Conservation (phyloP, 2,113 vertebrate species). For the Bambusicola thoracicus region DNA sequence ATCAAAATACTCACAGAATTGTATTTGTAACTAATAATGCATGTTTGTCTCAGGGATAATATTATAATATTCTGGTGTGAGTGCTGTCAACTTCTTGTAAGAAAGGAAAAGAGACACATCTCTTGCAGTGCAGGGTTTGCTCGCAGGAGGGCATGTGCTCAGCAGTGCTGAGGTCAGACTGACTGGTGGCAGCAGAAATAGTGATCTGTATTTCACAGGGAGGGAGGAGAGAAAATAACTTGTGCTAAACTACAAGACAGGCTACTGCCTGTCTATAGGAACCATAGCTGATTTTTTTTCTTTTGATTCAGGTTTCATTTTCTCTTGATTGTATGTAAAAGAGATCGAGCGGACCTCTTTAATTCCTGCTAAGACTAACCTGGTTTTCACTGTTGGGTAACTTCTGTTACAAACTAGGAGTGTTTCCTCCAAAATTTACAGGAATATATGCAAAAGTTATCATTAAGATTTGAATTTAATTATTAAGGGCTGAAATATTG, state of each 20-base stretch:
- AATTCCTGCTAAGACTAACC: not conserved
- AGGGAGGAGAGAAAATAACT: not conserved
- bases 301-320: not conserved
- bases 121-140: not conserved
- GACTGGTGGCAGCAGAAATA: not conserved
- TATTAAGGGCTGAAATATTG: not conserved
- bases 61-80: not conserved
- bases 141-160: not conserved
- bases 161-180: not conserved
- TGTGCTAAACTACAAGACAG: not conserved
- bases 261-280: not conserved
- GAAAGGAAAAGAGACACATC: not conserved
- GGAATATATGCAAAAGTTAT: not conserved
- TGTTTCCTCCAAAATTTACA: fast-evolving
- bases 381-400: not conserved
- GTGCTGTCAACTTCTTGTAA: conserved; percentile 6
- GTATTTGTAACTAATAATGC: not conserved
- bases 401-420: not conserved
- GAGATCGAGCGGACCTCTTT: not conserved
- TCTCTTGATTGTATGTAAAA: not conserved
- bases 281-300: not conserved
- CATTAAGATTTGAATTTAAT: not conserved
- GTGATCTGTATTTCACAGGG: not conserved
- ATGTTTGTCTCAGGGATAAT: not conserved
- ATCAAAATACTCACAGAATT: not conserved